Base-by-base conservation (phyloP, 2,888 invertebrate genomes). In the Meganola albula region DNA sequence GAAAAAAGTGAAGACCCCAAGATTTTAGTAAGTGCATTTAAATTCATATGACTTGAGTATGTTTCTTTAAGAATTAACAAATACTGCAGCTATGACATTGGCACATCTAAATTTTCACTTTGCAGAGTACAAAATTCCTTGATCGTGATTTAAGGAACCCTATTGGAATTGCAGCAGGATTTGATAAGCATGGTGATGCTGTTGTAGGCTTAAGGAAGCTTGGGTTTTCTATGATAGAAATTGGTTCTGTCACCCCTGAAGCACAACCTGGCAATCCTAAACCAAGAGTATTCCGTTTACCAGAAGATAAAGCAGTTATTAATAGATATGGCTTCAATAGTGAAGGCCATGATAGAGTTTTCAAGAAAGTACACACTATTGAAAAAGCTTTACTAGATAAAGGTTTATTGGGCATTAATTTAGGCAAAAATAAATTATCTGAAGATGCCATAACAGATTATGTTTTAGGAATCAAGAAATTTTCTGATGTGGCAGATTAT, bases 131-230 rank as follows among this genome's bases (percentile, higher is more conserved):
- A 0, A 88, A 82, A 31, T 83, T 97, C 26, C 92, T 94, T 69
- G 90, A 90, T 11, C 85, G 90, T 41, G 72, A 90, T 8, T 90
- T 99, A 40, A 84, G 88, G 32, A 98, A 97, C 83, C 99, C 99
- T 0, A 77, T 99, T 53, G 99, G 99, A n/a, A 91, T 99, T 61
- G 99, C 99, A 12, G 99, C 99, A 35, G 99, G 99, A 4, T 99
- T 99, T 82, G 99, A 99, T 74, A 99, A 99, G 75, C 92, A 99
- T 77, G 98, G 92, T 4, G 97, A 98, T 84, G 97, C 95, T 11
- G 87, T 98, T 1, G 74, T 90, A 55, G 95, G 96, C 1, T 77
- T 99, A 21, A 87, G 90, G 40, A 90, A 91, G 58, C 80, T 96
- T 35, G 99, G 99, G 0, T 98, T 99, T 78, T 95, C 98, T 3